Conservation (phyloP, 92 coral and sea anemone genomes). For the Anthopleura xanthogrammica region DNA sequence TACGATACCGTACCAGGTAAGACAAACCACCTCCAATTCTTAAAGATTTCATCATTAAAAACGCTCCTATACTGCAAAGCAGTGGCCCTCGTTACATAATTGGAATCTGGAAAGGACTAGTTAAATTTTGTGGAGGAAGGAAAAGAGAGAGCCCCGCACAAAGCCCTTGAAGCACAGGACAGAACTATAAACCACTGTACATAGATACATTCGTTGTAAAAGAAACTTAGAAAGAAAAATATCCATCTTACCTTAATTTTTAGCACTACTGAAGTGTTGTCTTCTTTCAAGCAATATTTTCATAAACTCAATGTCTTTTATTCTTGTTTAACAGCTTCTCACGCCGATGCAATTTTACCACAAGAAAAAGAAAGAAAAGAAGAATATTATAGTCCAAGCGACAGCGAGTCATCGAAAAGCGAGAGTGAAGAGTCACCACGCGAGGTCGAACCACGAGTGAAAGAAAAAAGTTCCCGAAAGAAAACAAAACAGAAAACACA, state of each 20-base stretch:
- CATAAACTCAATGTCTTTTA: not conserved
- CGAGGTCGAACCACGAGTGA: conserved; percentile 47
- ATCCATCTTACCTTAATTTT: too few species aligned
- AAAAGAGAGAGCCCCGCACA: too few species aligned
- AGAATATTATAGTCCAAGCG: conserved; percentile 60
- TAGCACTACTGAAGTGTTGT: too few species aligned
- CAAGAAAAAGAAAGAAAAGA: conserved; percentile 65
- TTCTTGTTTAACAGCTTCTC: conserved; percentile 55
- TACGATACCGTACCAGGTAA: conserved; percentile 82
- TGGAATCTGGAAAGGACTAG: too few species aligned
- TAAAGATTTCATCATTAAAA: too few species aligned
- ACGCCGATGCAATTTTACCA: conserved; percentile 70
- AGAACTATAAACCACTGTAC: too few species aligned
- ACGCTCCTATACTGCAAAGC: too few species aligned
- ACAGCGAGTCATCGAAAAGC: conserved; percentile 48
- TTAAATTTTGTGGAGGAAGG: too few species aligned
- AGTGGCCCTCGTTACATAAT: too few species aligned
- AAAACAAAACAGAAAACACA: conserved; percentile 19
- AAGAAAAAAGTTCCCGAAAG: conserved; percentile 28
- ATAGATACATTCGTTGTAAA: too few species aligned
- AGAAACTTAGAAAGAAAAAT: too few species aligned
- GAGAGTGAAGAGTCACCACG: conserved; percentile 61
- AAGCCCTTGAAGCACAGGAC: too few species aligned
- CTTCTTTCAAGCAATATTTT: not conserved
- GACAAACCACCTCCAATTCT: not conserved